Evolutionary conservation across 2,888 invertebrate genomes (phyloP).

Genomic region (Cordilura impudica): DNA sequence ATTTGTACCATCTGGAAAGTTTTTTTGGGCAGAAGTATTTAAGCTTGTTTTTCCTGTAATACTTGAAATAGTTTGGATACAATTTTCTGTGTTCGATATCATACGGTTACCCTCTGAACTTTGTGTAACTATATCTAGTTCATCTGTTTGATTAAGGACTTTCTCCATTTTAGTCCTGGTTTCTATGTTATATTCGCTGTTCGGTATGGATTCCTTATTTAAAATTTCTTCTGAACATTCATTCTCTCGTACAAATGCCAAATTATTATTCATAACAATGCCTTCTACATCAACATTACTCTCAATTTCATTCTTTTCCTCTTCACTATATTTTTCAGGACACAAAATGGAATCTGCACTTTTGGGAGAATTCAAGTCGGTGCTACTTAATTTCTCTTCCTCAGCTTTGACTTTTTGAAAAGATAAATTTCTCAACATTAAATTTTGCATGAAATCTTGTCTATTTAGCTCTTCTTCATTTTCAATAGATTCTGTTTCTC

Average conservation of each 20-base stretch:
- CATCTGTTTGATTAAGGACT: too few relatives aligned
- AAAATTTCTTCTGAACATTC: background rate
- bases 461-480: background rate
- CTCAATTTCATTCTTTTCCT: conserved; percentile 50
- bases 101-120: too few relatives aligned
- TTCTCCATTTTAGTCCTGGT: too few relatives aligned
- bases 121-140: too few relatives aligned
- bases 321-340: conserved; percentile 11
- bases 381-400: background rate
- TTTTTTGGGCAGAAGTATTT: too few relatives aligned
- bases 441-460: background rate
- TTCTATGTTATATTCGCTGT: too few relatives aligned
- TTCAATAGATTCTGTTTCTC: background rate
- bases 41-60: too few relatives aligned
- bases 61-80: too few relatives aligned
- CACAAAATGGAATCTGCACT: background rate
- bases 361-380: background rate
- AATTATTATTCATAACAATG: background rate
- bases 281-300: conserved; percentile 21
- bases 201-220: too few relatives aligned
- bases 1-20: too few relatives aligned
- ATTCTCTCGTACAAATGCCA: background rate
- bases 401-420: background rate
- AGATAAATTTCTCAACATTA: background rate
- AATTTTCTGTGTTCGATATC: too few relatives aligned